Base-by-base conservation (phyloP, 2,797 vertebrate genomes). In the Anableps anableps region DNA sequence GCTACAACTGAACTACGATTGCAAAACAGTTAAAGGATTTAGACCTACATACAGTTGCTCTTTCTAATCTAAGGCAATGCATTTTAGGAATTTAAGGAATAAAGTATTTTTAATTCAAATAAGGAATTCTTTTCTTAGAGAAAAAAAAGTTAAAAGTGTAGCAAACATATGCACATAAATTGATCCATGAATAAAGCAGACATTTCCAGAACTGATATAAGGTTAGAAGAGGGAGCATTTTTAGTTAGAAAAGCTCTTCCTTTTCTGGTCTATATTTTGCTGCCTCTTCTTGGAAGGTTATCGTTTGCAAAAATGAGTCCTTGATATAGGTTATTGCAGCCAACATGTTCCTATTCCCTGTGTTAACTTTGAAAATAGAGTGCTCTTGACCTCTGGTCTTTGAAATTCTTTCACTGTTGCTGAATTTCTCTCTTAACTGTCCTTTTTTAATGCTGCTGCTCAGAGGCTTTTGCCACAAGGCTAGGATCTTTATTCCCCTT, bases 301-400 rank as follows among this genome's bases (percentile, higher is more conserved):
- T 92, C 89, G 68, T 91, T 86, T 78, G 86, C 83, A 88, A 88
- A 92, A 92, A 86, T 29, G 74, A 87, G 86, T 72, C 91, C 91
- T 94, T 94, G 92, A 94, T 94, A 89, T 75, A 85, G 88, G 91
- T 91, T 94, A 82, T 80, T 88, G 84, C 86, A 87, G 84, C 85
- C 90, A 82, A 87, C 85, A 79, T 90, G 87, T 85, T 84, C 89
- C 87, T 86, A 82, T 91, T 93, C 83, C 89, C 89, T 78, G 87
- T 84, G 91, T 92, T 91, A 91, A 88, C 85, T 89, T 92, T 88
- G 85, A 94, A 95, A 95, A 95, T 95, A 93, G 93, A 94, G 88
- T 87, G 81, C 89, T 94, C 87, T 87, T 95, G 94, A 95, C 94
- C 94, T 83, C 87, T 78, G 86, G 88, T 90, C 88, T 94, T 93